These are phyloP conservation scores for Tribolium madens DNA, from an alignment of 1,140 invertebrate species.

Conservation along the genomic window DNA sequence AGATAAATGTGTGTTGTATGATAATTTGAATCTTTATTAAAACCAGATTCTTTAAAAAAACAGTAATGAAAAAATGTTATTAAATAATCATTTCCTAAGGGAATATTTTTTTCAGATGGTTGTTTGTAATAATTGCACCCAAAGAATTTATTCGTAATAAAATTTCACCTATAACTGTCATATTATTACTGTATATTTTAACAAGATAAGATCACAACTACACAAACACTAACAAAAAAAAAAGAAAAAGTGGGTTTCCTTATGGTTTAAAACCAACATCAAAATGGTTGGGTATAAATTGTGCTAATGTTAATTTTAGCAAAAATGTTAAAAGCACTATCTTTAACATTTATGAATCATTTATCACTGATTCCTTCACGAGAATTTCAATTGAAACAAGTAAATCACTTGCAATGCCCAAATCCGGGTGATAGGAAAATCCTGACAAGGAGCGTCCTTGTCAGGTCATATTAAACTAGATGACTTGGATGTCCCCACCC, in stretches of 20 bases:
- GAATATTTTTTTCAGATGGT: too few relatives aligned
- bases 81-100: too few relatives aligned
- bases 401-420: slow-evolving; percentile 4
- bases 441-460: slow-evolving; percentile 27
- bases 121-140: too few relatives aligned
- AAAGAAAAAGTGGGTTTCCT: neutral
- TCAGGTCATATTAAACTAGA: slow-evolving; percentile 17
- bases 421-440: slow-evolving; percentile 29
- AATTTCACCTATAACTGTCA: neutral
- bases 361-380: neutral
- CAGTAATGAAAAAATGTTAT: too few relatives aligned
- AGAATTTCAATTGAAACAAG: neutral
- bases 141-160: neutral
- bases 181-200: neutral
- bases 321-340: too few relatives aligned
- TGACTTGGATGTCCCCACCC: slow-evolving; percentile 29
- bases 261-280: neutral
- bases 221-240: neutral
- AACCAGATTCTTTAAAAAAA: too few relatives aligned
- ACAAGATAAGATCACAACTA: neutral
- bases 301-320: too few relatives aligned
- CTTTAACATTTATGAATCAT: neutral
- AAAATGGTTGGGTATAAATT: too few relatives aligned
- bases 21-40: too few relatives aligned
- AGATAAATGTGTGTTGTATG: too few relatives aligned